Base-by-base conservation (phyloP, 1,140 invertebrate genomes). In the Lethrus apterus region DNA sequence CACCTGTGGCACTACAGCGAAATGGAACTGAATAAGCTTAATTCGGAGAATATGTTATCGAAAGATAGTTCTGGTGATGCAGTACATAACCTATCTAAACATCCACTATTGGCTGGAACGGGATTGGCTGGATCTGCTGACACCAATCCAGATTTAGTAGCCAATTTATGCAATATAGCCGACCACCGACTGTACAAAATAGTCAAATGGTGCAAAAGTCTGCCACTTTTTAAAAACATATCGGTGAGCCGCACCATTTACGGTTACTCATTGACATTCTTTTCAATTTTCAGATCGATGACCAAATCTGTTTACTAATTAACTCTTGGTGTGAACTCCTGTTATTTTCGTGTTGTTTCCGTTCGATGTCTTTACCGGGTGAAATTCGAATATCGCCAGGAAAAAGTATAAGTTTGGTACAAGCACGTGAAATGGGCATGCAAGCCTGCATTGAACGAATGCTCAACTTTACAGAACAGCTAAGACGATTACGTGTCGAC, bases 311-410 rank as follows among this genome's bases (percentile, higher is more conserved):
- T 59, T 70, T 98, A 54, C 77, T 98, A 26, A 94, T 97, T 57
- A 97, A 97, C 68, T 93, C 92, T 30, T 98, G 93, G 93, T 95
- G 92, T 69, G 93, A 98, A 68, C 69, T 98, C 40, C 68, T 98
- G 45, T 75, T 95, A 20, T 85, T 97, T 61, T 93, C 89, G 13
- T 93, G 89, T 69, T 93, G 89, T 62, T 93, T 89, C 70, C 81
- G 88, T 21, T 90, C 88, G 9, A 86, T 93, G 68, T 77, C 80
- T 35, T 86, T 83, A 21, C 89, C 89, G 1, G 88, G 88, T 17
- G 86, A 91, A 63, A 90, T 94, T 49, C 75, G 86, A 42, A 59
- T 67, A 21, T 67, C 65, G 0, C 44, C 66, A 10, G 65, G 65
- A 2, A 65, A 67, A 51, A 65, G 61, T 41, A 65, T 67, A 51